phyloP scores from a whole-genome alignment of 2,888 invertebrate species.

The Adineta ricciae region DNA sequence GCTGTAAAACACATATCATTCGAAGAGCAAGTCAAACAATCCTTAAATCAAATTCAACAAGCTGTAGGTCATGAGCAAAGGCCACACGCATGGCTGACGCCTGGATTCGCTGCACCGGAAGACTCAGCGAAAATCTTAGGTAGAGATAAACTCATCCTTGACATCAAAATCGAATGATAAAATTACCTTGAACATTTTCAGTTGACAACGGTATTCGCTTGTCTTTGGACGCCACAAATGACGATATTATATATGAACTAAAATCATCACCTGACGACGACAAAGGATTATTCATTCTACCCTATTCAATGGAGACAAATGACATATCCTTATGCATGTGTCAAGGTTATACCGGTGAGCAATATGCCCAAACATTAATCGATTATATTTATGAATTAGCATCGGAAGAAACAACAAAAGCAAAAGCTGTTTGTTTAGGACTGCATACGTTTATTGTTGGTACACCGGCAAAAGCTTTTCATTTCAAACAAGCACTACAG shows the following conservation, averaged over 20 bases:
- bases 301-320: background rate
- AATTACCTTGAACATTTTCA: no score
- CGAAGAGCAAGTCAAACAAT: no score
- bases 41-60: no score
- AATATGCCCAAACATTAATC: background rate
- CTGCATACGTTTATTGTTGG: background rate
- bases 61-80: no score
- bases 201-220: background rate
- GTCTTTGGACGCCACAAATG: background rate
- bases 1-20: no score
- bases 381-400: background rate
- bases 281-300: background rate
- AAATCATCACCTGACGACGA: background rate
- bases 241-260: background rate
- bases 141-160: no score
- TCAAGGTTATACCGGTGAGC: background rate
- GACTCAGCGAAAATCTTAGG: no score
- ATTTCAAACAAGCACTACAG: background rate
- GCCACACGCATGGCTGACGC: no score
- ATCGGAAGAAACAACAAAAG: background rate
- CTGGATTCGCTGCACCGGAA: no score
- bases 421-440: background rate
- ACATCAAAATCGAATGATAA: no score
- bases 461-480: background rate
- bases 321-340: background rate